A percentile compares a stretch with the other conserved stretches of the same genome.
Evolutionary conservation across 2,797 vertebrate genomes (phyloP).

Genomic region (Enteromius afrohamiltoni): DNA sequence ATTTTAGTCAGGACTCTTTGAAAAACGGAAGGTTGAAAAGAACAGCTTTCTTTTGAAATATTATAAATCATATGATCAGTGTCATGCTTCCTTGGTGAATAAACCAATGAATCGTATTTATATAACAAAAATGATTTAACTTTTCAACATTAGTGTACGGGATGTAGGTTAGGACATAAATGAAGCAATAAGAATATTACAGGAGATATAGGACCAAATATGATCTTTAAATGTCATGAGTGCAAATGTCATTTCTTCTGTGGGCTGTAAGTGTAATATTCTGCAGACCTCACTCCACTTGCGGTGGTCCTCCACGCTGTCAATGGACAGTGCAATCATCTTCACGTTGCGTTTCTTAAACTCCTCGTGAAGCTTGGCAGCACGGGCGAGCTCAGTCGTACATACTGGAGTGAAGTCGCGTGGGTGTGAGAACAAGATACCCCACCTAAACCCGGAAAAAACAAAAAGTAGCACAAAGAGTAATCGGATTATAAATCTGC

Average conservation of each 20-base stretch:
- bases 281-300: constrained; percentile 89
- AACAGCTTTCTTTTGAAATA: background rate
- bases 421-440: constrained; percentile 95
- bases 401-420: constrained; percentile 96
- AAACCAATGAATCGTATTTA: background rate
- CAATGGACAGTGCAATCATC: constrained; percentile 94
- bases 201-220: background rate
- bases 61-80: background rate
- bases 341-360: constrained; percentile 91
- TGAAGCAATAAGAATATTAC: background rate
- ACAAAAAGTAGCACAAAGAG: background rate
- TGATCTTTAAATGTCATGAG: background rate
- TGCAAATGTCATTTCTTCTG: background rate
- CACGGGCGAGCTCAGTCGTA: constrained; percentile 93
- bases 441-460: too few species aligned
- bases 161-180: background rate
- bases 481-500: background rate
- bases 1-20: background rate
- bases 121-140: background rate
- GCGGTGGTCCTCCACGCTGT: constrained; percentile 89
- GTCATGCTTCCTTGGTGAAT: background rate
- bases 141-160: background rate
- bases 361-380: constrained; percentile 81
- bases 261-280: background rate
- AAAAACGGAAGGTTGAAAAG: background rate